Base-by-base conservation (phyloP, 1,140 invertebrate species). In the Oedothorax gibbosus region DNA sequence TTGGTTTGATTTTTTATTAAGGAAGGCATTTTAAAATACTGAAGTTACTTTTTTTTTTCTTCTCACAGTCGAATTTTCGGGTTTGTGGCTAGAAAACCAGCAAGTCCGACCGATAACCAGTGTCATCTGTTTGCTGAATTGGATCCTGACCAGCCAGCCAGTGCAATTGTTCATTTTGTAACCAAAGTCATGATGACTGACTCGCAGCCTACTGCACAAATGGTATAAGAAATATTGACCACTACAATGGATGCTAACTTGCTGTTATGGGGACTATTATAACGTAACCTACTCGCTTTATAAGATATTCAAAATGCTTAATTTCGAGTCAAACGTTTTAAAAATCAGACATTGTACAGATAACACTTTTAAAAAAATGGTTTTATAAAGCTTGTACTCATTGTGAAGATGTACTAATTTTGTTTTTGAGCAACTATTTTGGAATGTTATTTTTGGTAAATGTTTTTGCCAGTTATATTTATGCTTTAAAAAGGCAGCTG, bases 61-160 rank as follows among this genome's bases (percentile, higher is more conserved):
- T 77, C 56, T 72, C 86, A 15, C 62, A 88, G 87, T 56, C 72
- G 86, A 50, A 83, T 87, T 21, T 93, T 93, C 89, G 92, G 92
- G 15, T 93, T 93, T 89, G 92, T 93, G 51, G 92, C 92, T 9
- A 88, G 91, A 60, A 92, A 92, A 88, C 89, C 90, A 51, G 88
- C 78, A 3, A 89, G 89, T 62, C 87, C 87, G 14, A 89, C 89
- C 49, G 91, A 92, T 83, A 93, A 93, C 87, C 88, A 90, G 20
- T 93, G 92, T 87, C 92, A 92, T 87, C 86, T 93, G n/a, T 93
- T 93, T 89, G 92, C 91, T 50, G 92, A 93, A 88, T 87, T 91
- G 49, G 92, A 93, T 84, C 90, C 91, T 50, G 91, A 92, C 81
- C 92, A 93, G 87, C 92, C 92, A 50, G 91, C 92, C 51, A 89